Percentiles rank a stretch among this genome's conserved stretches.
Evolutionary conservation across 2,888 invertebrate species (phyloP).

Genomic region (Eupithecia inturbata): DNA sequence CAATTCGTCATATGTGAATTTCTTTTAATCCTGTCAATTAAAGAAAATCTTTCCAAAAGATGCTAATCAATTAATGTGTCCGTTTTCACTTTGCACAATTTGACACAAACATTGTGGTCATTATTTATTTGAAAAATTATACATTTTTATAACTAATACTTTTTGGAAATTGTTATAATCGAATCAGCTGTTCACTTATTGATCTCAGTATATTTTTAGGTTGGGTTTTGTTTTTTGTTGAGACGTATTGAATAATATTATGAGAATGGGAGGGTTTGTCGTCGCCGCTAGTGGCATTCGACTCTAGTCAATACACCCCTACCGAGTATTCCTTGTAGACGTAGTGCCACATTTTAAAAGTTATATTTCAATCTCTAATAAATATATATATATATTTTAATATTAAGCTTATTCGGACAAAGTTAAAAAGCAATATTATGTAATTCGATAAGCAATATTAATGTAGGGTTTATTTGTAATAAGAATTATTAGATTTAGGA

Average conservation of each 20-base stretch:
- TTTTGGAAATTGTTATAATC: slow-evolving; percentile 22
- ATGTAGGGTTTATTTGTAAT: slow-evolving; percentile 65
- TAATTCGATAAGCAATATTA: slow-evolving; percentile 81
- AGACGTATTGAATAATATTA: slow-evolving; percentile 4
- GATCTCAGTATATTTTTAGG: slow-evolving; percentile 18
- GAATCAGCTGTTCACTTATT: slow-evolving; percentile 17
- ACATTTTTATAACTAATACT: slow-evolving; percentile 16
- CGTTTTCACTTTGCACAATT: slow-evolving; percentile 29
- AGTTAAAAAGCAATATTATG: slow-evolving; percentile 79
- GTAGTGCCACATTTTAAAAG: slow-evolving; percentile 71
- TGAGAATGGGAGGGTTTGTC: slow-evolving; percentile 10
- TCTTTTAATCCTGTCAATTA: slow-evolving; percentile 79
- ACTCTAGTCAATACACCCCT: slow-evolving; percentile 60
- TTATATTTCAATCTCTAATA: slow-evolving; percentile 37
- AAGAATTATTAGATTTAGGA: slow-evolving; percentile 71
- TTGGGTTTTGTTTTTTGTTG: slow-evolving; percentile 1
- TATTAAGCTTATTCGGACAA: slow-evolving; percentile 61
- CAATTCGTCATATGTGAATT: slow-evolving; percentile 73
- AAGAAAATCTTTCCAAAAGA: slow-evolving; percentile 56
- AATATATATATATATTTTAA: slow-evolving; percentile 58
- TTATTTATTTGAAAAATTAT: slow-evolving; percentile 26
- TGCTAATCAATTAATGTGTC: slow-evolving; percentile 44
- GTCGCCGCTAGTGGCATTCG: slow-evolving; percentile 60
- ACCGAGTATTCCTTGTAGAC: slow-evolving; percentile 65
- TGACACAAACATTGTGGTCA: slow-evolving; percentile 23